Conservation (phyloP, 2,797 vertebrate species). For the Lophotriccus pileatus region DNA sequence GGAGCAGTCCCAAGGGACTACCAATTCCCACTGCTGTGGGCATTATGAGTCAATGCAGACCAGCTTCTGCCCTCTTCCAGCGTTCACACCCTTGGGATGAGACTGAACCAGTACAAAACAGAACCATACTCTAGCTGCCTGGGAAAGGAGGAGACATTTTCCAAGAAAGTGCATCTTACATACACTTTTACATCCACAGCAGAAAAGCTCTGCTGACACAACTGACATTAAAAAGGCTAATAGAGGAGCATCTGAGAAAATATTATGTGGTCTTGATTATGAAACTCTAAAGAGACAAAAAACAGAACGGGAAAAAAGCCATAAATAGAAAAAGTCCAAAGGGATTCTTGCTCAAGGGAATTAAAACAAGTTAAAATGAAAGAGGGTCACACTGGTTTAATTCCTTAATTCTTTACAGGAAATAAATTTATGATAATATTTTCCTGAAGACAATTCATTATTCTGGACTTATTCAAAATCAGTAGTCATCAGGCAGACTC, state of each 20-base stretch:
- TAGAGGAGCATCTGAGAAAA: background rate
- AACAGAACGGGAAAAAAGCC: no score
- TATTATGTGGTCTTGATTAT: background rate
- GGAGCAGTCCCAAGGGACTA: background rate
- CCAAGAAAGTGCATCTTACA: background rate
- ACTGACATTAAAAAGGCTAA: background rate
- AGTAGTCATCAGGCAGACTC: background rate
- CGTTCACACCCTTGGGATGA: background rate
- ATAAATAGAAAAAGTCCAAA: background rate
- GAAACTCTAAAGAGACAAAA: background rate
- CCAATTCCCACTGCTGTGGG: background rate
- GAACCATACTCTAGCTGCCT: background rate
- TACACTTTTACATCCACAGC: background rate
- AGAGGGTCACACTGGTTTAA: background rate
- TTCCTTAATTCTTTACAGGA: background rate
- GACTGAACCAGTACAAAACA: background rate
- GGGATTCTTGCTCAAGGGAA: fast-evolving
- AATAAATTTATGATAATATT: constrained; percentile 10
- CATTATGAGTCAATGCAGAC: background rate
- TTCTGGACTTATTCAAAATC: constrained; percentile 31
- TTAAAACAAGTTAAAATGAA: background rate
- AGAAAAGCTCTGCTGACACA: background rate
- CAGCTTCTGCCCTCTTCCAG: background rate
- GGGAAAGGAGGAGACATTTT: background rate
- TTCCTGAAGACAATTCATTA: constrained; percentile 13